Base-by-base conservation (phyloP, 2,888 invertebrate species). In the Melanotus villosus region DNA sequence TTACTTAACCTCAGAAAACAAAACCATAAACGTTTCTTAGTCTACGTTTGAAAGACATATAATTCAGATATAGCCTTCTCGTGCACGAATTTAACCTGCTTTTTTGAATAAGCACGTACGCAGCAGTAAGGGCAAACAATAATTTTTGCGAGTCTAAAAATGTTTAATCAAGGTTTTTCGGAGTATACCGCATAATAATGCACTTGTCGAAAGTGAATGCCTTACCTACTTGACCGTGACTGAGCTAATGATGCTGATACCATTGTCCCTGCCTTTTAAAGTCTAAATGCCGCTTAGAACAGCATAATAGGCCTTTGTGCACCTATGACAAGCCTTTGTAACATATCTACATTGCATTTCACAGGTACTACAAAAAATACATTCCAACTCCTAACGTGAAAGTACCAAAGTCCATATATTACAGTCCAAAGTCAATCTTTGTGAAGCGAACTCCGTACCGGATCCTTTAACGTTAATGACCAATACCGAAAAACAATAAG, bases 181-280 rank as follows among this genome's bases (percentile, higher is more conserved):
- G 2, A 41, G 41, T 18, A 41, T 16, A 41, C 14, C 16, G 41
- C 14, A 16, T 41, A 52, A 50, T 62, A 62, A 52, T 62, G 50
- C 47, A 57, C 52, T 32, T 41, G 54, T 59, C 34, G 34, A 54
- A 60, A 43, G 59, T 66, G 59, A 66, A 36, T 41, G 38, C 47
- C 47, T 52, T 59, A 43, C 68, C 64, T 65, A 60, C 68, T 70
- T 67, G 73, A 73, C 75, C 76, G 74, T 79, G 78, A 79, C 77
- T 32, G 73, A 76, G 75, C 76, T 79, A 78, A 79, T 77, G 77
- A 76, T 75, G 76, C 68, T 76, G 71, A 74, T 72, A 72, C 71
- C 78, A 78, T 78, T 78, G 78, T 77, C 72, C 77, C 72, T 68
- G 73, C 72, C 74, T 72, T 76, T 75, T 74, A 69, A 72, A 71